phyloP scores from a whole-genome alignment of 1,140 invertebrate species.

The Brachionus sp. region DNA sequence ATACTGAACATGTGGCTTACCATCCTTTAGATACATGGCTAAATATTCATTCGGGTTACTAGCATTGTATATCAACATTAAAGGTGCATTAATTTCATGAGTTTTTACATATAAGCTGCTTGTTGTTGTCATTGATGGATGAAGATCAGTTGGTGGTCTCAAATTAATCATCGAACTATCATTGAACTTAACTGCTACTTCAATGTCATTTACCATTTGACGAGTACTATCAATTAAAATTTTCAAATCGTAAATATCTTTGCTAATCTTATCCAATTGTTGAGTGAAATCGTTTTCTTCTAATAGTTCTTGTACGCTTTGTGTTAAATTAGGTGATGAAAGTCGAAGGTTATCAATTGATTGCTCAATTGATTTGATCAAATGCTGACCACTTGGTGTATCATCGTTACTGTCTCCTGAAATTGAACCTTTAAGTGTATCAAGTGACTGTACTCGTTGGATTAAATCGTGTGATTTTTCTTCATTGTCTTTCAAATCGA shows the following conservation, averaged over 20 bases:
- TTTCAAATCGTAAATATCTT: slow-evolving; percentile 43
- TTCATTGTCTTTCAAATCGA: background rate
- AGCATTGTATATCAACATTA: slow-evolving; percentile 2
- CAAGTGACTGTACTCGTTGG: slow-evolving; percentile 14
- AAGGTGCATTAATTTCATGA: background rate
- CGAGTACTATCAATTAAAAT: slow-evolving; percentile 37
- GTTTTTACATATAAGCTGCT: slow-evolving; percentile 26
- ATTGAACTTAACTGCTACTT: slow-evolving; percentile 35
- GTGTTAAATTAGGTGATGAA: background rate
- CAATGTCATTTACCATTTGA: slow-evolving; percentile 36
- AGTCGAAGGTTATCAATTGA: slow-evolving; percentile 19
- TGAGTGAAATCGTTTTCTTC: slow-evolving; percentile 27
- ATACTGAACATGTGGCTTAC: slow-evolving; percentile 29
- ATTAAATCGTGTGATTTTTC: slow-evolving; percentile 10
- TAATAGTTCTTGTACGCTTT: slow-evolving; percentile 10
- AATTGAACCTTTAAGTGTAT: background rate
- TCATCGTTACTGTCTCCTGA: background rate
- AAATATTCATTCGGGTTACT: slow-evolving; percentile 41
- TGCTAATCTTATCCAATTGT: background rate
- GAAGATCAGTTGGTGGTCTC: background rate
- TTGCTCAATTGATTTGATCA: slow-evolving; percentile 18
- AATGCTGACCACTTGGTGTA: background rate
- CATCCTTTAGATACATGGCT: background rate
- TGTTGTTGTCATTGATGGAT: slow-evolving; percentile 31
- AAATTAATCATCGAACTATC: slow-evolving; percentile 14